Evolutionary conservation across 2,888 invertebrate genomes (phyloP).

Genomic region (Baccha elongata): DNA sequence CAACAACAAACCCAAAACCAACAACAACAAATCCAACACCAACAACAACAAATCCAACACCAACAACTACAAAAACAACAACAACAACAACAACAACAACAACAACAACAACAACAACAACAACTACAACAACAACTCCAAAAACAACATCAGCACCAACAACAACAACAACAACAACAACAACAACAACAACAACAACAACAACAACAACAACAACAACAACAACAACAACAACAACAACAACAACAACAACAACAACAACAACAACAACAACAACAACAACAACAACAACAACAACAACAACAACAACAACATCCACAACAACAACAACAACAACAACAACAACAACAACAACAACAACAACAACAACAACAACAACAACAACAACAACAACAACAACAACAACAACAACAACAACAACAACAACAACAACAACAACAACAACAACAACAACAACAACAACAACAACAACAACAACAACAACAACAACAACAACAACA

Average conservation of each 20-base stretch:
- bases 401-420: slow-evolving; percentile 74
- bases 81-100: slow-evolving; percentile 86
- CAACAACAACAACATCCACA: slow-evolving; percentile 74
- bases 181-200: slow-evolving; percentile 57
- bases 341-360: slow-evolving; percentile 75
- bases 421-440: slow-evolving; percentile 73
- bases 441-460: slow-evolving; percentile 78
- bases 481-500: slow-evolving; percentile 78
- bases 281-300: slow-evolving; percentile 54
- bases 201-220: slow-evolving; percentile 64
- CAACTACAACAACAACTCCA: slow-evolving; percentile 53
- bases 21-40: slow-evolving; percentile 77
- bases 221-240: slow-evolving; percentile 77
- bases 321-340: slow-evolving; percentile 75
- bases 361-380: slow-evolving; percentile 55
- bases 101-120: slow-evolving; percentile 70
- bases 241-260: slow-evolving; percentile 76
- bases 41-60: slow-evolving; percentile 75
- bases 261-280: slow-evolving; percentile 31
- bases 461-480: too few species aligned
- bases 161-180: slow-evolving; percentile 75
- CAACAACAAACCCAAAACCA: too few species aligned
- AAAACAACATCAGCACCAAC: slow-evolving; percentile 36
- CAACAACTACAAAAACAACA: slow-evolving; percentile 71
- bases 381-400: slow-evolving; percentile 73